Percentiles rank a stretch among this genome's conserved stretches.
phyloP scores from a whole-genome alignment of 2,797 vertebrate species.

The Eremophila alpestris region DNA sequence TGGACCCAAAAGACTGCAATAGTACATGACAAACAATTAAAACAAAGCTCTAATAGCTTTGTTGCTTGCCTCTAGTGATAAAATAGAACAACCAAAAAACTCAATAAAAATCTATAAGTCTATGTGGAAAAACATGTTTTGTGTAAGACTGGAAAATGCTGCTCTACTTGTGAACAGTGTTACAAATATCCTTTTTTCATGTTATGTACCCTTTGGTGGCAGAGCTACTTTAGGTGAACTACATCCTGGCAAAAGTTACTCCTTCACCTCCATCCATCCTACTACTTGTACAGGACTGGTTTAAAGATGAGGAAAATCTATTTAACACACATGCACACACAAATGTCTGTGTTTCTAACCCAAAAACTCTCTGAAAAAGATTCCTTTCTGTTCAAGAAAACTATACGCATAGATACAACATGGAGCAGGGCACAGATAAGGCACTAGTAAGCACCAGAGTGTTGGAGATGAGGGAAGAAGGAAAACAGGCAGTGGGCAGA shows the following conservation, averaged over 20 bases:
- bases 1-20: neutral
- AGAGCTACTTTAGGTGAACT: neutral
- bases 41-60: neutral
- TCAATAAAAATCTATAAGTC: constrained; percentile 20
- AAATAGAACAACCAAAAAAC: constrained; percentile 39
- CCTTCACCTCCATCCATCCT: neutral
- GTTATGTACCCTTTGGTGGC: neutral
- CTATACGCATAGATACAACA: neutral
- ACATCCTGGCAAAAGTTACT: neutral
- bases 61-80: neutral
- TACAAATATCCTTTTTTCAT: neutral
- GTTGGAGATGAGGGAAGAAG: neutral
- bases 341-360: neutral
- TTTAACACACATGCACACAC: neutral
- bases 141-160: neutral
- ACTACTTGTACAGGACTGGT: neutral
- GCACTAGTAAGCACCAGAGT: neutral
- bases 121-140: neutral
- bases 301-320: neutral
- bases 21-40: constrained; percentile 18
- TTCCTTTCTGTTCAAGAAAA: neutral
- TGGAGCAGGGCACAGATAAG: neutral
- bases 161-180: neutral
- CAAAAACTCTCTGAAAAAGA: neutral
- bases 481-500: neutral